phyloP scores from a whole-genome alignment of 2,888 invertebrate genomes.

The Euproctis similis region DNA sequence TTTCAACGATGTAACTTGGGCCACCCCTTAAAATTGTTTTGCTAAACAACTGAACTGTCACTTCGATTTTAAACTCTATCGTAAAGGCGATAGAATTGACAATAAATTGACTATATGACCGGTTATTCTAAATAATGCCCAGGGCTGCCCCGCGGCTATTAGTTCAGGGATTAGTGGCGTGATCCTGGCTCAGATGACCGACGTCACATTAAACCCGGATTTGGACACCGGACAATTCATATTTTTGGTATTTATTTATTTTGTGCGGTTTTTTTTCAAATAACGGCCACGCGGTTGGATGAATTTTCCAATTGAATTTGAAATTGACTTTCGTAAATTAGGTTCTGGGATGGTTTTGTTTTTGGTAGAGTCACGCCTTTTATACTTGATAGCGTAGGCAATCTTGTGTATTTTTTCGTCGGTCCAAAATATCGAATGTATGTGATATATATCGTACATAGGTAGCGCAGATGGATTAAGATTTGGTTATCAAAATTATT shows the following conservation, averaged over 20 bases:
- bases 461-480: too few species aligned
- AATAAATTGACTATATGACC: constrained; percentile 1
- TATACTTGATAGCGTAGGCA: too few species aligned
- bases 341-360: too few species aligned
- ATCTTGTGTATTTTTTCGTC: too few species aligned
- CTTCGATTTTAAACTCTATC: constrained; percentile 26
- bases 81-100: neutral
- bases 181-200: constrained; percentile 69
- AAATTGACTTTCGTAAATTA: constrained; percentile 3
- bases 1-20: constrained; percentile 41
- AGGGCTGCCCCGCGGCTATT: constrained; percentile 51
- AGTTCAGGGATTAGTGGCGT: constrained; percentile 65
- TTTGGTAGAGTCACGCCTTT: too few species aligned
- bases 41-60: constrained; percentile 17
- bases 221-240: constrained; percentile 60
- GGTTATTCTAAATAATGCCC: constrained; percentile 16
- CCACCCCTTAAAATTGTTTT: constrained; percentile 53
- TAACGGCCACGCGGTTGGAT: constrained; percentile 10
- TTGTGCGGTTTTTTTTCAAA: constrained; percentile 22
- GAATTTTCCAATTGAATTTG: constrained; percentile 10
- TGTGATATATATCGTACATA: too few species aligned
- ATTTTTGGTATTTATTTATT: constrained; percentile 48
- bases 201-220: constrained; percentile 67
- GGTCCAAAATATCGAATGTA: too few species aligned
- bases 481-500: too few species aligned